A percentile compares a stretch with the other conserved stretches of the same genome.
phyloP scores from a whole-genome alignment of 2,888 invertebrate species.

The Candidula unifasciata region DNA sequence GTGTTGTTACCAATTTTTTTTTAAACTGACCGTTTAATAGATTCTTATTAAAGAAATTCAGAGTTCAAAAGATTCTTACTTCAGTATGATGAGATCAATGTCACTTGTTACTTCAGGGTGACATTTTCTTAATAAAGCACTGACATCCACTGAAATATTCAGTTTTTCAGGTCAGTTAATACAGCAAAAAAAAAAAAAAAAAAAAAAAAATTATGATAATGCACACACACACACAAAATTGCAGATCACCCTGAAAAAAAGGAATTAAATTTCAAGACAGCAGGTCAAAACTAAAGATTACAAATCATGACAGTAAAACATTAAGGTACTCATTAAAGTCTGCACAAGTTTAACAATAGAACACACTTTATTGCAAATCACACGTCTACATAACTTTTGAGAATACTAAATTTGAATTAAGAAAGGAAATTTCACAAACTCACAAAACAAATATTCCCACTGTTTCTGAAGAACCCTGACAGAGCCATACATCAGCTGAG shows the following conservation, averaged over 20 bases:
- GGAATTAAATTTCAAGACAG: too few species aligned
- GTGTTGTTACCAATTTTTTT: background rate
- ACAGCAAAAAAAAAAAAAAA: background rate
- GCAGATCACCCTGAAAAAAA: too few species aligned
- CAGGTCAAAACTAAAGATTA: too few species aligned
- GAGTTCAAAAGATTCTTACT: conserved; percentile 26
- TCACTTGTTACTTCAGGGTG: conserved; percentile 35
- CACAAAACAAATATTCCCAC: conserved; percentile 61
- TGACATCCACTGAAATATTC: conserved; percentile 28
- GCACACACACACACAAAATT: too few species aligned
- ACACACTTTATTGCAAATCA: too few species aligned
- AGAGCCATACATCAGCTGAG: conserved; percentile 69
- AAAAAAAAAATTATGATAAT: background rate
- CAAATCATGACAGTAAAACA: background rate
- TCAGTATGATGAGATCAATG: conserved; percentile 40
- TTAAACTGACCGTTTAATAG: background rate
- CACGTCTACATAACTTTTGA: background rate
- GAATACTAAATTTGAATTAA: background rate
- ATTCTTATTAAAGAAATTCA: background rate
- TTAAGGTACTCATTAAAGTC: too few species aligned
- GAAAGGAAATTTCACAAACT: conserved; percentile 36
- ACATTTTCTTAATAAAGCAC: conserved; percentile 15
- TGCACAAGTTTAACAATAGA: too few species aligned
- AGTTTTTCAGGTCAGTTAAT: background rate
- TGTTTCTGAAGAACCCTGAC: conserved; percentile 62